A percentile compares a stretch with the other conserved stretches of the same genome.
phyloP scores from a whole-genome alignment of 23 tunicate species.

The Halocynthia roretzi region DNA sequence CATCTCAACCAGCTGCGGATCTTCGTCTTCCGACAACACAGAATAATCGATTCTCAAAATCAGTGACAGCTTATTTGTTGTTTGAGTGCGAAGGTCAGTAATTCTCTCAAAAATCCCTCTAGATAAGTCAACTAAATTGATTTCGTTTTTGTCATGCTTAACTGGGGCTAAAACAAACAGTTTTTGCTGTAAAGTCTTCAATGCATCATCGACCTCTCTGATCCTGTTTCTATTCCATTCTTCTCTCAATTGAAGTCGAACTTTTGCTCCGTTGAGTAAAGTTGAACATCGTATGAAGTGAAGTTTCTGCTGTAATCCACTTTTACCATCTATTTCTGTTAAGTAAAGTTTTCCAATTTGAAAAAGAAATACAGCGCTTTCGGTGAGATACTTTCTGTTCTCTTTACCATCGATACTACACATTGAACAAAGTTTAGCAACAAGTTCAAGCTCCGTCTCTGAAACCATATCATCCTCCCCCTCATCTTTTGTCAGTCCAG shows the following conservation, averaged over 20 bases:
- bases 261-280: slow-evolving; percentile 37
- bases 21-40: neutral
- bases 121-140: neutral
- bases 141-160: too few relatives aligned
- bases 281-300: slow-evolving; percentile 43
- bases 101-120: neutral
- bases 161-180: too few relatives aligned
- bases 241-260: neutral
- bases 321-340: neutral
- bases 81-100: too few relatives aligned
- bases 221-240: neutral
- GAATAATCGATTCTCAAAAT: too few relatives aligned
- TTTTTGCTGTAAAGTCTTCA: too few relatives aligned
- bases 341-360: slow-evolving; percentile 39
- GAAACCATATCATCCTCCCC: too few relatives aligned
- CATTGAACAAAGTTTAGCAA: too few relatives aligned
- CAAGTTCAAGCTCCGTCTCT: too few relatives aligned
- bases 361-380: slow-evolving; percentile 38
- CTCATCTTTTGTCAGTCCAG: too few relatives aligned
- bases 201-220: neutral
- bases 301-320: slow-evolving; percentile 29
- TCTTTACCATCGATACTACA: slow-evolving; percentile 49
- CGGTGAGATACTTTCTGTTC: slow-evolving; percentile 22
- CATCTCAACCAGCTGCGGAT: neutral
- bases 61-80: too few relatives aligned